Evolutionary conservation across 2,888 invertebrate genomes (phyloP).

Genomic region (Hofmannophila pseudospretella): DNA sequence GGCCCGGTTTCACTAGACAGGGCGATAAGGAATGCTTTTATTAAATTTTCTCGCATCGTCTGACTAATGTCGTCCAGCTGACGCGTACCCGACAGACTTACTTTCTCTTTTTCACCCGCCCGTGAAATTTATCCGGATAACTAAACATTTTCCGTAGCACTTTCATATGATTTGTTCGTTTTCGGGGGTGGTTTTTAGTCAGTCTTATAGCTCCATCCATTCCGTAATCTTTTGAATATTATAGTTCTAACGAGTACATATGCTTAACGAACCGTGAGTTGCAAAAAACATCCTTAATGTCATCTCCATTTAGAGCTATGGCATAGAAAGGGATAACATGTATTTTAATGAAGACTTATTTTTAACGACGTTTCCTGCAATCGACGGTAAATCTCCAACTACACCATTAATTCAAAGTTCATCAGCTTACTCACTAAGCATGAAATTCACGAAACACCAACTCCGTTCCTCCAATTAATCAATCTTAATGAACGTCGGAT

Average conservation of each 20-base stretch:
- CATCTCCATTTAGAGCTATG: no score
- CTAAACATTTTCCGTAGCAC: constrained; percentile 2
- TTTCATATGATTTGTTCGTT: not conserved
- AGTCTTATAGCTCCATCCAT: no score
- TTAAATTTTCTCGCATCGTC: constrained; percentile 72
- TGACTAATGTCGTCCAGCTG: constrained; percentile 73
- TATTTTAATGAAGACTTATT: no score
- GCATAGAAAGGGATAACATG: no score
- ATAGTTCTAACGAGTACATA: no score
- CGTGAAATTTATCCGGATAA: constrained; percentile 35
- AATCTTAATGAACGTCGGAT: constrained; percentile 32
- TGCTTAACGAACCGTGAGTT: no score
- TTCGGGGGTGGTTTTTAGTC: no score
- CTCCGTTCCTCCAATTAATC: constrained; percentile 24
- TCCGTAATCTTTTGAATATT: no score
- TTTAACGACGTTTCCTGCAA: no score
- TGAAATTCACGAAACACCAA: constrained; percentile 5
- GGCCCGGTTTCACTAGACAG: constrained; percentile 28
- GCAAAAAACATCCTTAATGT: no score
- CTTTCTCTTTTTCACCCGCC: constrained; percentile 51
- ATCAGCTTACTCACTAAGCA: constrained; percentile 1
- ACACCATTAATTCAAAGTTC: constrained; percentile 3
- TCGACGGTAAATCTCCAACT: no score
- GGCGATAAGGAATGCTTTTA: constrained; percentile 65
- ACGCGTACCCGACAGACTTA: constrained; percentile 57